Evolutionary conservation across 2,113 vertebrate species (phyloP).

Genomic region (Psammodynastes pulverulentus): DNA sequence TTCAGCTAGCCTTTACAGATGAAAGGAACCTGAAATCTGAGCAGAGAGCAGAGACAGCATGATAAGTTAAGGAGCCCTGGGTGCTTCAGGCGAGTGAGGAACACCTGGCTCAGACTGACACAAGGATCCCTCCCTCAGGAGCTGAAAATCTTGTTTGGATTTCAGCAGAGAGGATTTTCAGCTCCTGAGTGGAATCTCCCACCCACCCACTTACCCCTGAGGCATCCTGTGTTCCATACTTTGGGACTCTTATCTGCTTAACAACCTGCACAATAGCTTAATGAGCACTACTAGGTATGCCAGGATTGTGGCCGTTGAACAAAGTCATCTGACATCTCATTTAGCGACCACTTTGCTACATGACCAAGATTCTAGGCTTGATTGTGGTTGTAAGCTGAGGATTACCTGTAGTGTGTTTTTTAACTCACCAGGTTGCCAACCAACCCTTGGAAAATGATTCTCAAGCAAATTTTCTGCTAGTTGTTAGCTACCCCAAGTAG

Average conservation of each 20-base stretch:
- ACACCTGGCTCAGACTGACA: neutral
- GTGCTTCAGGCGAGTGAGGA: neutral
- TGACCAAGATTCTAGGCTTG: neutral
- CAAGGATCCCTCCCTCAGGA: too few relatives aligned
- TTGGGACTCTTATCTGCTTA: neutral
- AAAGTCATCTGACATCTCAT: neutral
- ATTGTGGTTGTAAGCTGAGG: neutral
- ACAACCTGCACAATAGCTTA: neutral
- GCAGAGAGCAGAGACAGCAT: neutral
- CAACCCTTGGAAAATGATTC: neutral
- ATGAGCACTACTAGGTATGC: neutral
- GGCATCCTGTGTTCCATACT: neutral
- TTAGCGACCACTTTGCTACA: neutral
- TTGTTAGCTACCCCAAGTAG: neutral
- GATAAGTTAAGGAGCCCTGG: neutral
- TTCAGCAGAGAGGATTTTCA: neutral
- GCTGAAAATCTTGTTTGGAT: neutral
- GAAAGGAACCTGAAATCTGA: neutral
- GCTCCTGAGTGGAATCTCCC: neutral
- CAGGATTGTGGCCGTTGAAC: neutral
- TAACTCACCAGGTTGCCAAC: neutral
- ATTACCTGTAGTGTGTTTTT: neutral
- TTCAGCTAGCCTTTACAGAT: neutral
- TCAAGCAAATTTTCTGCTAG: neutral
- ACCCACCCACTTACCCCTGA: neutral